Conservation (phyloP, 1,140 invertebrate genomes). For the Polypedilum pembai region DNA sequence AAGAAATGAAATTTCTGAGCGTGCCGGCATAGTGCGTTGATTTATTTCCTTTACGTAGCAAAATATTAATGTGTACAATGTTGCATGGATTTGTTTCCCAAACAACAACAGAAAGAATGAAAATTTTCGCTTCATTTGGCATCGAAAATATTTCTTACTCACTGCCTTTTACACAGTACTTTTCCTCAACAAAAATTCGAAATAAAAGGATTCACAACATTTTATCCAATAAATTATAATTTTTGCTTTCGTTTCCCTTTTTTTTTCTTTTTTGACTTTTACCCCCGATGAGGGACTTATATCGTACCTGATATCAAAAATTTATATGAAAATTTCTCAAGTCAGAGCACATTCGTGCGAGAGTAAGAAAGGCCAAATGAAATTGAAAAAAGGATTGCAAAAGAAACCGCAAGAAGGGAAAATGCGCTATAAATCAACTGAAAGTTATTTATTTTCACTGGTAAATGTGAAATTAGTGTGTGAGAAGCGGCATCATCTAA, state of each 20-base stretch:
- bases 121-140: conserved; percentile 3
- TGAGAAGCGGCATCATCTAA: neutral
- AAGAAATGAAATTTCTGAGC: neutral
- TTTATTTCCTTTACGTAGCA: conserved; percentile 7
- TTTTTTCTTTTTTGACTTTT: too few species aligned
- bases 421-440: conserved; percentile 9
- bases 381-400: neutral
- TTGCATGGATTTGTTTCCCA: neutral
- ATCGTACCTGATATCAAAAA: too few species aligned
- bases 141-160: neutral
- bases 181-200: too few species aligned
- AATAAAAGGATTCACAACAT: too few species aligned
- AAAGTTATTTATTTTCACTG: conserved; percentile 13
- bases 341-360: too few species aligned
- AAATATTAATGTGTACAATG: conserved; percentile 9
- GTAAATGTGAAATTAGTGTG: conserved; percentile 20
- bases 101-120: neutral
- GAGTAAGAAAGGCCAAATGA: neutral
- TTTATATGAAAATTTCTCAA: too few species aligned
- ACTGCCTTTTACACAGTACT: too few species aligned
- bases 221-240: too few species aligned
- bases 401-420: conserved; percentile 14
- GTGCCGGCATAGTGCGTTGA: conserved; percentile 9
- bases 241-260: neutral
- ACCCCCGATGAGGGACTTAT: too few species aligned